phyloP scores from a whole-genome alignment of 2,888 invertebrate species.

The Conistra vaccinii region DNA sequence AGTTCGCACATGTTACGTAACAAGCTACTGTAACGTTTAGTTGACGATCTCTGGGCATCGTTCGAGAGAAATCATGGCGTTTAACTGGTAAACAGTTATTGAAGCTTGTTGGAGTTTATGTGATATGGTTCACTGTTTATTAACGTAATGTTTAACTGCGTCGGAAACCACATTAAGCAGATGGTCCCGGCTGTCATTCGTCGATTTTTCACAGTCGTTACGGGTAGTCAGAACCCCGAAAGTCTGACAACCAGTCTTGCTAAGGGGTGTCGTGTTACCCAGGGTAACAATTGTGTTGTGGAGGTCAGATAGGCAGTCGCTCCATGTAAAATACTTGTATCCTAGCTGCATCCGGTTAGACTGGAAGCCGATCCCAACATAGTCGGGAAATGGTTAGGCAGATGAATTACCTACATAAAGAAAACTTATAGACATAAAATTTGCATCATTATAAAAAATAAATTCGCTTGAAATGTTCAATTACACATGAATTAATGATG shows the following conservation, averaged over 20 bases:
- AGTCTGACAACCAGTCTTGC: not conserved
- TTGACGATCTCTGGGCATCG: slow-evolving; percentile 25
- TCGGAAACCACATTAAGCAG: not conserved
- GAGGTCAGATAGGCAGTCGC: too few species aligned
- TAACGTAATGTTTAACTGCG: not conserved
- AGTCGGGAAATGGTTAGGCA: too few species aligned
- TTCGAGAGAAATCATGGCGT: slow-evolving; percentile 26
- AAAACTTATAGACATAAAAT: not conserved
- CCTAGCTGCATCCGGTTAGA: not conserved
- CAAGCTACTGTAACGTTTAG: slow-evolving; percentile 54
- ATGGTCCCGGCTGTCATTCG: not conserved
- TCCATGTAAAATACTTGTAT: not conserved
- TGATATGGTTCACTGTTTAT: too few species aligned
- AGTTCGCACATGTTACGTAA: slow-evolving; percentile 56
- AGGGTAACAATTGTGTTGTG: too few species aligned
- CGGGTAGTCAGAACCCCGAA: too few species aligned
- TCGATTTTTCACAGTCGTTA: too few species aligned
- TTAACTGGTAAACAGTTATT: not conserved
- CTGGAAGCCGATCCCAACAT: too few species aligned
- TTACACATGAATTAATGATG: slow-evolving; percentile 33
- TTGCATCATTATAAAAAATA: slow-evolving; percentile 1
- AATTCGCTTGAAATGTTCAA: slow-evolving; percentile 20
- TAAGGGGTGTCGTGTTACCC: too few species aligned
- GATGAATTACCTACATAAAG: not conserved
- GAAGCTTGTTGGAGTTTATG: not conserved